These are phyloP conservation scores for Apantesis nais DNA, from an alignment of 2,888 invertebrate genomes.

Conservation along the genomic window DNA sequence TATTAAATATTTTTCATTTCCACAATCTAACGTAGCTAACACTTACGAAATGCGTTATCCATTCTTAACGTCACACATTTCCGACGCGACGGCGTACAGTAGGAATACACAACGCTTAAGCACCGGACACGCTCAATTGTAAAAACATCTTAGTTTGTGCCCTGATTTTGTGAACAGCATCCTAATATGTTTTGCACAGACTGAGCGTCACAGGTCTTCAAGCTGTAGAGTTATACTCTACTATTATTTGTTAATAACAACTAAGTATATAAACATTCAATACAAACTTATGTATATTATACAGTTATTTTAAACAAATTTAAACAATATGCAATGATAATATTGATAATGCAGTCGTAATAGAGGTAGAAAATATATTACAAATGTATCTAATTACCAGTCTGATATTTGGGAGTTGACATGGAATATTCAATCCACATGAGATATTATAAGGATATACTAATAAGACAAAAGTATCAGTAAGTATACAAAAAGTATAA, in stretches of 20 bases:
- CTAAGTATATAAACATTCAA: conserved; percentile 34
- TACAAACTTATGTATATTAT: conserved; percentile 38
- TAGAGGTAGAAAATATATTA: conserved; percentile 45
- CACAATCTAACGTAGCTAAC: conserved; percentile 54
- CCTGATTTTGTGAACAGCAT: conserved; percentile 16
- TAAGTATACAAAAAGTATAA: not conserved
- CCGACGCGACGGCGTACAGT: conserved; percentile 13
- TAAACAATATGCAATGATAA: conserved; percentile 35
- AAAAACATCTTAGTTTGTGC: conserved; percentile 14
- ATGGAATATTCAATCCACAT: conserved; percentile 1
- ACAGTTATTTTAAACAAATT: conserved; percentile 31
- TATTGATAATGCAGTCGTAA: conserved; percentile 35
- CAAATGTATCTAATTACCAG: conserved; percentile 28
- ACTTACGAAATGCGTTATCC: conserved; percentile 56
- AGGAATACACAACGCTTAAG: conserved; percentile 22
- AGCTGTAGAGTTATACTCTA: conserved; percentile 34
- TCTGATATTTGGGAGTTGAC: conserved; percentile 11
- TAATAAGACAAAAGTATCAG: not conserved
- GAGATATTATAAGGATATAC: not conserved
- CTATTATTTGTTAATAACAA: conserved; percentile 35
- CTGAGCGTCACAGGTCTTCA: conserved; percentile 21
- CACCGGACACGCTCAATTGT: conserved; percentile 23
- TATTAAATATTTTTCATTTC: conserved; percentile 43
- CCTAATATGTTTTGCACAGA: conserved; percentile 18
- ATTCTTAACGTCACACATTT: conserved; percentile 25